These are phyloP conservation scores for Chiridota heheva DNA, from an alignment of 35 echinoderm and acorn worm species.

Conservation along the genomic window DNA sequence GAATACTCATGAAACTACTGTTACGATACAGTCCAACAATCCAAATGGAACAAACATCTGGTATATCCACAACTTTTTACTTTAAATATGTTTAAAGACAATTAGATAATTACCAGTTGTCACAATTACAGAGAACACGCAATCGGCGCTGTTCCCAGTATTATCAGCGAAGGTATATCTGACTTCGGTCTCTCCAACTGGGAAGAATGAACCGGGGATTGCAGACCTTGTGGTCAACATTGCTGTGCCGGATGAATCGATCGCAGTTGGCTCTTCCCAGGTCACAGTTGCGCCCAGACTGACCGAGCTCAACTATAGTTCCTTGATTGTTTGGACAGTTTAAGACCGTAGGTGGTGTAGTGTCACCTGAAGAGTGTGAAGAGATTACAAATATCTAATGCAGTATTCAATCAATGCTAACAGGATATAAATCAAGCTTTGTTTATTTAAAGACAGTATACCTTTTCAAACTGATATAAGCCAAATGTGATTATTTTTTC, in stretches of 20 bases:
- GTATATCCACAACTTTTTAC: neutral
- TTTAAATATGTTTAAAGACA: neutral
- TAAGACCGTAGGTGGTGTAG: neutral
- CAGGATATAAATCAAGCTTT: neutral
- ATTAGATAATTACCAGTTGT: neutral
- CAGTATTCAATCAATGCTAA: too few relatives aligned
- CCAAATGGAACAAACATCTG: neutral
- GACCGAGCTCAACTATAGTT: neutral
- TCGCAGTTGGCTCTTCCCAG: neutral
- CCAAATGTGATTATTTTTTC: neutral
- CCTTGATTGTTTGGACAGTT: neutral
- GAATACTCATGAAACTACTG: too few relatives aligned
- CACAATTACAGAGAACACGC: conserved; percentile 20
- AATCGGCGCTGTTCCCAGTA: conserved; percentile 12
- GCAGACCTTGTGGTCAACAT: neutral
- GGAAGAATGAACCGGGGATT: conserved; percentile 20
- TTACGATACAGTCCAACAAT: neutral
- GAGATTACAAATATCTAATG: too few relatives aligned
- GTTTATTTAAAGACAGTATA: neutral
- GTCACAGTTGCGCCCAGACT: neutral
- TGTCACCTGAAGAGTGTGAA: conserved; percentile 20
- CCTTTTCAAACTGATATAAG: neutral
- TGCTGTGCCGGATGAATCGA: neutral
- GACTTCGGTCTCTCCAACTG: conserved; percentile 37
- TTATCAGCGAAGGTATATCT: conserved; percentile 25